Conservation (phyloP, 2,888 invertebrate species). For the Himalopsyche kuldschensis region DNA sequence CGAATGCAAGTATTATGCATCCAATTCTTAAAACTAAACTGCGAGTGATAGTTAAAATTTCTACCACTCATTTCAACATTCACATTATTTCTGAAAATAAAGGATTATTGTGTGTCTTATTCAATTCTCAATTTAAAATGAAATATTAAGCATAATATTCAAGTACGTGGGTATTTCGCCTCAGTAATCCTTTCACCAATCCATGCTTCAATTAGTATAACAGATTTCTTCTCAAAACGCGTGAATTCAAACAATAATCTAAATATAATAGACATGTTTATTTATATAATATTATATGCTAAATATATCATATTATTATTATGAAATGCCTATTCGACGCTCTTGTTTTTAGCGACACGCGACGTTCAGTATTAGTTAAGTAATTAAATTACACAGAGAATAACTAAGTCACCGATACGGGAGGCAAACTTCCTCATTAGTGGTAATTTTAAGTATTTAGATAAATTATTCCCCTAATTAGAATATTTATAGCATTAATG, state of each 20-base stretch:
- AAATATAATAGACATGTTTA: no score
- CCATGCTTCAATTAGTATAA: no score
- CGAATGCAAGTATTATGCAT: no score
- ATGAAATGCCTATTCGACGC: not conserved
- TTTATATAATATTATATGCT: not conserved
- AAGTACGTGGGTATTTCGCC: no score
- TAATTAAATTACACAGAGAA: conserved; percentile 6
- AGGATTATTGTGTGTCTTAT: no score
- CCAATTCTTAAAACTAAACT: no score
- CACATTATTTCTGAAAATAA: not conserved
- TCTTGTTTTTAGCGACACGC: not conserved
- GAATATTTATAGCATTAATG: no score
- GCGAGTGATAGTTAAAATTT: not conserved
- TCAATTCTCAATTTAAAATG: no score
- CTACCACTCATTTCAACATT: not conserved
- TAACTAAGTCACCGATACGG: conserved; percentile 28
- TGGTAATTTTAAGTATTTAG: conserved; percentile 15
- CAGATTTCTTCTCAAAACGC: no score
- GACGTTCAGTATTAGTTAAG: conserved; percentile 15
- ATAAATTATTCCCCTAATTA: conserved; percentile 12
- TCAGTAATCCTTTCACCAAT: no score
- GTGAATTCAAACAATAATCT: no score
- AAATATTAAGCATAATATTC: no score
- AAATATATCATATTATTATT: not conserved
- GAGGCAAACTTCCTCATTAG: conserved; percentile 22